Conservation (phyloP, 53 echinoderm and acorn worm genomes). For the Patiria pectinifera region DNA sequence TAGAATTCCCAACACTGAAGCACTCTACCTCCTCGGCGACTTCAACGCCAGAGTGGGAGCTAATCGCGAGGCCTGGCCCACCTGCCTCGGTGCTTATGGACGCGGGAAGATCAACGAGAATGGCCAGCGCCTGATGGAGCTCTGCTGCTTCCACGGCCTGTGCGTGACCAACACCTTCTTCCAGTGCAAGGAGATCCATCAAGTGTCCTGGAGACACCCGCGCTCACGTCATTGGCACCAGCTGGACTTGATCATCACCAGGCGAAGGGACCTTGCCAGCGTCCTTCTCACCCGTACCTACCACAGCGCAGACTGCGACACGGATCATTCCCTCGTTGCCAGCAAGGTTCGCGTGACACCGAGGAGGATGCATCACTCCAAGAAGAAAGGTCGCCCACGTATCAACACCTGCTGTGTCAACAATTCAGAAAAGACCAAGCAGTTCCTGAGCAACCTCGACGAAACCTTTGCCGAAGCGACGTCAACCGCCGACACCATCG, state of each 20-base stretch:
- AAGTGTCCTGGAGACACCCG: conserved; percentile 58
- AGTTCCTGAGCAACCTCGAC: too few relatives aligned
- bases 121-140: conserved; percentile 49
- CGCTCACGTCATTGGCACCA: conserved; percentile 61
- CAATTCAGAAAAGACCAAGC: neutral
- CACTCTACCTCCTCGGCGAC: too few relatives aligned
- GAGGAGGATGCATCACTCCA: too few relatives aligned
- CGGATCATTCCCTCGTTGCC: conserved; percentile 18
- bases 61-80: neutral
- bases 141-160: conserved; percentile 35
- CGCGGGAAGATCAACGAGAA: conserved; percentile 62
- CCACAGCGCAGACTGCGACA: conserved; percentile 10
- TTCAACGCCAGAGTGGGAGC: too few relatives aligned
- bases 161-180: conserved; percentile 66
- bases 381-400: neutral
- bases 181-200: conserved; percentile 13
- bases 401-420: conserved; percentile 13
- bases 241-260: conserved; percentile 42
- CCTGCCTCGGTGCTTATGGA: neutral
- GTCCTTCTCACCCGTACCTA: neutral
- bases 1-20: too few relatives aligned
- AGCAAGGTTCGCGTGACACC: too few relatives aligned
- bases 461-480: too few relatives aligned
- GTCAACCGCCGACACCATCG: neutral
- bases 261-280: neutral